Conservation (phyloP, 1,140 invertebrate species). For the Pararge aegeria region DNA sequence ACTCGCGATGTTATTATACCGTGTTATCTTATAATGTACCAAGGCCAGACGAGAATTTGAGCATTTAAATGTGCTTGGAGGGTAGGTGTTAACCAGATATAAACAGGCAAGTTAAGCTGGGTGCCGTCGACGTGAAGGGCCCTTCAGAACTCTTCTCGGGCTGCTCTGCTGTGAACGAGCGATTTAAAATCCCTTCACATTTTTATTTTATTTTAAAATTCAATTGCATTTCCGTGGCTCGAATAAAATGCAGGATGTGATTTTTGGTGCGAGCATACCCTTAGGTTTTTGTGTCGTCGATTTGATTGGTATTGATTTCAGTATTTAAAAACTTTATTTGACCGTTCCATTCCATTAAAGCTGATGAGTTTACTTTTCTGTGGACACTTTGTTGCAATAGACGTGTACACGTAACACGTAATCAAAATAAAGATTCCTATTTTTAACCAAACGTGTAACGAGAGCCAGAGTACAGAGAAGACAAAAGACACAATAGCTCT, state of each 20-base stretch:
- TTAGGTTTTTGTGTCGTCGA: neutral
- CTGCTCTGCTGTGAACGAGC: slow-evolving; percentile 56
- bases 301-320: neutral
- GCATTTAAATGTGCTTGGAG: slow-evolving; percentile 7
- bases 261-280: neutral
- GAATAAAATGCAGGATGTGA: neutral
- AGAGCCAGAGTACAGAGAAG: no score
- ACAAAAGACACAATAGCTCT: no score
- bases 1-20: no score
- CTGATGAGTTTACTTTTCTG: no score
- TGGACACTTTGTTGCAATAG: no score
- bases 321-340: neutral
- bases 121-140: slow-evolving; percentile 50
- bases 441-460: no score
- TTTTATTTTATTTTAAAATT: slow-evolving; percentile 27
- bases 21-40: neutral
- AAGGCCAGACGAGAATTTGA: neutral
- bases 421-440: no score
- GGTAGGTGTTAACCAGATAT: slow-evolving; percentile 46
- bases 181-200: slow-evolving; percentile 35
- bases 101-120: slow-evolving; percentile 54
- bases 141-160: slow-evolving; percentile 55
- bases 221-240: neutral
- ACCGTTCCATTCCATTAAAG: no score
- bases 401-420: no score